Evolutionary conservation across 2,888 invertebrate species (phyloP).

Genomic region (Diaphora mendica): DNA sequence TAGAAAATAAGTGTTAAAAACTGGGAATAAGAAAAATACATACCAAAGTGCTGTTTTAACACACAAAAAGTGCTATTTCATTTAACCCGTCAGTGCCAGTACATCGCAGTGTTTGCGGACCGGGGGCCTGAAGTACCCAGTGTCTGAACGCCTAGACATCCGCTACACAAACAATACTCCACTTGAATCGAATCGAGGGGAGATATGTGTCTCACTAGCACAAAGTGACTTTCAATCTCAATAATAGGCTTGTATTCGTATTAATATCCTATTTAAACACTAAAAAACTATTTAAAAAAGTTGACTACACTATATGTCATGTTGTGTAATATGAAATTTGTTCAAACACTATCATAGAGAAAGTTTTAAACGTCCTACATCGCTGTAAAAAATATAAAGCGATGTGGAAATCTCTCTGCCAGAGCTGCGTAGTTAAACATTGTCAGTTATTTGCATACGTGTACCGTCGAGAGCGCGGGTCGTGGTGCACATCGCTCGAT

Average conservation of each 20-base stretch:
- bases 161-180: conserved; percentile 47
- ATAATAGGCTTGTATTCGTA: conserved; percentile 23
- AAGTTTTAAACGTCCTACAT: conserved; percentile 51
- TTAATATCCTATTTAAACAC: conserved; percentile 8
- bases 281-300: not conserved
- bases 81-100: conserved; percentile 42
- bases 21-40: too few species aligned
- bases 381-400: conserved; percentile 48
- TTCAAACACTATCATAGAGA: conserved; percentile 60
- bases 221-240: conserved; percentile 39
- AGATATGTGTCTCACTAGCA: conserved; percentile 27
- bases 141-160: conserved; percentile 48
- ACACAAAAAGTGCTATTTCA: conserved; percentile 49
- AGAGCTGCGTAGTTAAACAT: conserved; percentile 57
- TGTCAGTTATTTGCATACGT: conserved; percentile 49
- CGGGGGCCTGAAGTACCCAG: conserved; percentile 43
- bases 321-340: conserved; percentile 20
- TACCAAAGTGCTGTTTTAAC: not conserved
- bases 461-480: conserved; percentile 29
- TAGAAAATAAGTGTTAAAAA: not conserved
- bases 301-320: conserved; percentile 4
- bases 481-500: conserved; percentile 48
- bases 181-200: conserved; percentile 35
- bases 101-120: conserved; percentile 34
- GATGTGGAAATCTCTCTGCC: conserved; percentile 52